These are phyloP conservation scores for Drosophila ananassae DNA, from an alignment of 1,140 invertebrate species.

Conservation along the genomic window DNA sequence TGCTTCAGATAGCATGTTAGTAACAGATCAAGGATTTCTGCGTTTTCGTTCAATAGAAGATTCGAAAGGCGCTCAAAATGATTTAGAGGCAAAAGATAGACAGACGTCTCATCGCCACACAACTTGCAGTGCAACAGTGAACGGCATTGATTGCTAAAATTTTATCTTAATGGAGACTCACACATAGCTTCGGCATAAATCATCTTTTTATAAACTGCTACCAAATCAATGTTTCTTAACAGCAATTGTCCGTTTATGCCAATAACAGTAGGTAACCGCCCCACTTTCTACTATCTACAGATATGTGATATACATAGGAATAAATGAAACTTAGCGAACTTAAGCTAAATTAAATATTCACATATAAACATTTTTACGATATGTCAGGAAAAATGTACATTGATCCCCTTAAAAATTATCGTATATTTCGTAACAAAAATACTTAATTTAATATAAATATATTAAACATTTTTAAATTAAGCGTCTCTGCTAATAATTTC, in stretches of 20 bases:
- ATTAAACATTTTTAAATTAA: background rate
- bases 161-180: background rate
- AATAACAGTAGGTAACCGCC: constrained; percentile 62
- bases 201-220: constrained; percentile 8
- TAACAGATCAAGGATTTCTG: constrained; percentile 93
- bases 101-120: constrained; percentile 37
- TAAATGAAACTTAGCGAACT: constrained; percentile 28
- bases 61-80: constrained; percentile 41
- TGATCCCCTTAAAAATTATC: background rate
- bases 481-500: background rate
- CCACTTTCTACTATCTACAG: constrained; percentile 74
- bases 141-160: constrained; percentile 47
- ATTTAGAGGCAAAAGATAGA: constrained; percentile 15
- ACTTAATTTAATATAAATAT: background rate
- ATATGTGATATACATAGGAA: constrained; percentile 74
- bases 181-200: constrained; percentile 9
- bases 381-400: background rate
- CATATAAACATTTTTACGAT: constrained; percentile 13
- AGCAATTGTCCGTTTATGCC: constrained; percentile 51
- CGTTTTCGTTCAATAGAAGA: constrained; percentile 90
- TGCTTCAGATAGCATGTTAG: constrained; percentile 88
- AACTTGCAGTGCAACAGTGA: constrained; percentile 45
- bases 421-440: constrained; percentile 1
- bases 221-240: constrained; percentile 14
- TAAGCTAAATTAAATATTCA: constrained; percentile 15